A percentile compares a stretch with the other conserved stretches of the same genome.
These are phyloP conservation scores for Cryptus viduatorius DNA, from an alignment of 2,888 invertebrate species.

Conservation along the genomic window DNA sequence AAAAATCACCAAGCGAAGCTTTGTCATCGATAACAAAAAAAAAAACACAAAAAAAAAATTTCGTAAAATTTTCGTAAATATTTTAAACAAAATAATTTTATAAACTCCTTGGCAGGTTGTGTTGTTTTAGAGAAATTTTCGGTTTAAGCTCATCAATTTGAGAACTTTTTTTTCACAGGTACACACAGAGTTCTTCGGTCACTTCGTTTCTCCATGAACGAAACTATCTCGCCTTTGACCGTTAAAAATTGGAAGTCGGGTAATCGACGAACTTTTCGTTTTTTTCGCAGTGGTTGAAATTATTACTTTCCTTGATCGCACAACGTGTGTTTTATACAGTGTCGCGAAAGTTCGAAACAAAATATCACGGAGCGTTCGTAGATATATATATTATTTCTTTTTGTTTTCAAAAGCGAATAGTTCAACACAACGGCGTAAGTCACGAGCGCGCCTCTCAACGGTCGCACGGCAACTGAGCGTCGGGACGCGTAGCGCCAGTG, in stretches of 20 bases:
- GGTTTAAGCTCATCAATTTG: background rate
- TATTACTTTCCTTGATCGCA: constrained; percentile 6
- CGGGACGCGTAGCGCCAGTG: constrained; percentile 80
- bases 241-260: background rate
- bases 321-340: background rate
- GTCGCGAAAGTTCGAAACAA: background rate
- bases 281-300: background rate
- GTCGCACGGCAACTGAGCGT: constrained; percentile 85
- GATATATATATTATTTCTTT: constrained; percentile 13
- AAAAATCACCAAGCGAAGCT: background rate
- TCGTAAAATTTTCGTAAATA: background rate
- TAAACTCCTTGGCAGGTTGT: background rate
- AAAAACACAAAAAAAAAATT: background rate
- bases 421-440: constrained; percentile 62
- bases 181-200: background rate
- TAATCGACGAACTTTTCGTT: constrained; percentile 7
- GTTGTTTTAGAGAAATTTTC: background rate
- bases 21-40: background rate
- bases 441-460: constrained; percentile 80
- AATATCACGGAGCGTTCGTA: background rate
- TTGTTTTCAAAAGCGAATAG: constrained; percentile 47
- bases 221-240: background rate
- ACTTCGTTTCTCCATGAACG: background rate
- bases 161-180: background rate
- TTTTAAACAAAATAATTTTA: background rate